A percentile compares a stretch with the other conserved stretches of the same genome.
These are phyloP conservation scores for Diadromus collaris DNA, from an alignment of 2,888 invertebrate genomes.

Conservation along the genomic window DNA sequence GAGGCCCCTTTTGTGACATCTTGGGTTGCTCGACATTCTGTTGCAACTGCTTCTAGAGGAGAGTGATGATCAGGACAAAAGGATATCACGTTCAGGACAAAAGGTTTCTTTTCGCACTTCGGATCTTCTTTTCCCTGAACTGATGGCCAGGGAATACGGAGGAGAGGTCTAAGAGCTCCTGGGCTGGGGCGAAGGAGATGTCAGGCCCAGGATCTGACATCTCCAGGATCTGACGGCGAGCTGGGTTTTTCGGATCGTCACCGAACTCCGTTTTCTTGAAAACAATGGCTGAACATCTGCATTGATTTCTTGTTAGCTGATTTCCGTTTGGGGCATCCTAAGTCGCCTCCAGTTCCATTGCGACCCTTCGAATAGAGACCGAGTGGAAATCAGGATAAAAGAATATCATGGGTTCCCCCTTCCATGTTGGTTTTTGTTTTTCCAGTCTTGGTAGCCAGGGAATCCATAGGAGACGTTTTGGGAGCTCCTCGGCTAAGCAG, in stretches of 20 bases:
- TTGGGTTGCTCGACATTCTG: not conserved
- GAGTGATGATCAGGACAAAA: not conserved
- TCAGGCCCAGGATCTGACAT: no score
- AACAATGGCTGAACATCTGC: conserved; percentile 60
- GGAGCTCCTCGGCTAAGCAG: no score
- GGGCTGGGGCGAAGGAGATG: no score
- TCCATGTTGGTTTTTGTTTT: no score
- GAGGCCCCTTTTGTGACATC: conserved; percentile 9
- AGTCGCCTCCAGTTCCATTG: not conserved
- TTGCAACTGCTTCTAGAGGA: not conserved
- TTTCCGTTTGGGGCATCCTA: conserved; percentile 1
- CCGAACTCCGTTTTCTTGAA: conserved; percentile 56
- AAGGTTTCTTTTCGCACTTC: no score
- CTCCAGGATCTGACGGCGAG: no score
- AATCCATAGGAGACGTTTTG: no score
- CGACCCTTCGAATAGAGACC: not conserved
- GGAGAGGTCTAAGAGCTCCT: no score
- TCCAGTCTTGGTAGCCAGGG: no score
- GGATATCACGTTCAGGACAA: not conserved
- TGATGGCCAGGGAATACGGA: no score
- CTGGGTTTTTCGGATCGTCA: conserved; percentile 13
- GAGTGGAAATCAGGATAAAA: not conserved
- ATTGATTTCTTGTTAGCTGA: conserved; percentile 63
- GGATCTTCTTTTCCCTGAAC: no score
- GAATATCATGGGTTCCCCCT: no score